phyloP scores from a whole-genome alignment of 2,113 vertebrate species.

The Heterotilapia buettikoferi region DNA sequence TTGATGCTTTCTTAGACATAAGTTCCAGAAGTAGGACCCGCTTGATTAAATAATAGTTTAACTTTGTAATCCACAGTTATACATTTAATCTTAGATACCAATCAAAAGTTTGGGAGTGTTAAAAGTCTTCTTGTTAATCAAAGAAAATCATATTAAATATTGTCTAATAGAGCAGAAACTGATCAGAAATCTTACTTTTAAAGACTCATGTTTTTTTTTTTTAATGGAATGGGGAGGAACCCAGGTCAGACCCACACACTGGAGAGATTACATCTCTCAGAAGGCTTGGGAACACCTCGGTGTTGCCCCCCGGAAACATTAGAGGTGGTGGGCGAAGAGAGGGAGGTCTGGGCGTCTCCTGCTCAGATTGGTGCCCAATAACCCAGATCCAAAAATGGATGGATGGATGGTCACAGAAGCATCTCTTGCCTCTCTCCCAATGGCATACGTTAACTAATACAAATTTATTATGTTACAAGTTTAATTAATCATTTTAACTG shows the following conservation, averaged over 20 bases:
- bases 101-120: neutral
- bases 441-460: accelerated
- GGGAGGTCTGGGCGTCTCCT: neutral
- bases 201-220: neutral
- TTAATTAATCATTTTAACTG: neutral
- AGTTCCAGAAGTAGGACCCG: neutral
- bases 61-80: neutral
- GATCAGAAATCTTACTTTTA: neutral
- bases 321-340: neutral
- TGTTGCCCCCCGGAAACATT: neutral
- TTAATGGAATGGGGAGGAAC: neutral
- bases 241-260: neutral
- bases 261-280: neutral
- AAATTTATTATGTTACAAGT: neutral
- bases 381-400: neutral
- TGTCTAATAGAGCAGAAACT: neutral
- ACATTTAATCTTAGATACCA: neutral
- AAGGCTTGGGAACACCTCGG: accelerated
- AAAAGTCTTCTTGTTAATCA: neutral
- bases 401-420: neutral
- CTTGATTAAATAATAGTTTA: neutral
- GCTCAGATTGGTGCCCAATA: neutral
- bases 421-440: neutral
- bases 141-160: neutral
- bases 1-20: accelerated